Evolutionary conservation across 2,113 vertebrate species (phyloP), one percentile per base, ranked within the genome.

Genomic region (Crotalus tigris): DNA sequence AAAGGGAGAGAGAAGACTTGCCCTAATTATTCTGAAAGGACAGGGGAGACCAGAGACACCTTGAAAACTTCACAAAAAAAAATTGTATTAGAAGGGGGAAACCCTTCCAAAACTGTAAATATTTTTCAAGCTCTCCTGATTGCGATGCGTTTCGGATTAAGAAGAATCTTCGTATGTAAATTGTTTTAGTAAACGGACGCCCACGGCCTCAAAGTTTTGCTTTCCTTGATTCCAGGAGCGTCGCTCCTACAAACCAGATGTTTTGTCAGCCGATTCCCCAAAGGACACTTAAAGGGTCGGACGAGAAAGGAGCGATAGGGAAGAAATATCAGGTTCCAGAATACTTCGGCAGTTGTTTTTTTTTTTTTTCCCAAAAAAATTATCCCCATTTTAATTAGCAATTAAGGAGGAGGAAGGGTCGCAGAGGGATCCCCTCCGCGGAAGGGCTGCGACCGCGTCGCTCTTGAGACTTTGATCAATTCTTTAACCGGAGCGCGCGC

Each of bases 171-270:
- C 59, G 1, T 95, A 91, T 93, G 95, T 95, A 96, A 97, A 97
- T 93, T 98, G 97, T 97, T 97, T 96, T 95, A 95, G 92, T 96
- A 97, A 97, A 94, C 94, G 94, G 96, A 95, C 96, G 97, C 96
- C 94, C 94, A 96, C 94, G 96, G 97, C 95, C 95, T 96, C 69
- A 92, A 97, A 97, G 96, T 98, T 98, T 98, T 97, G 97, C 97
- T 97, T 97, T 97, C 96, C 94, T 97, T 13, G 96, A 95, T 96
- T 94, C 96, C 95, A 93, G 96, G 96, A 96, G 96, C 96, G 97
- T 97, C 96, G 93, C 97, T 97, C 96, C 96, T 97, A 97, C 93
- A 96, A 98, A 97, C 96, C 98, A 97, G 97, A 97, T 97, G 97
- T 96, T 97, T 96, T 95, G 95, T 94, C 97, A 97, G 97, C 96